Conservation (phyloP, 2,113 vertebrate genomes). For the Istiophorus platypterus region DNA sequence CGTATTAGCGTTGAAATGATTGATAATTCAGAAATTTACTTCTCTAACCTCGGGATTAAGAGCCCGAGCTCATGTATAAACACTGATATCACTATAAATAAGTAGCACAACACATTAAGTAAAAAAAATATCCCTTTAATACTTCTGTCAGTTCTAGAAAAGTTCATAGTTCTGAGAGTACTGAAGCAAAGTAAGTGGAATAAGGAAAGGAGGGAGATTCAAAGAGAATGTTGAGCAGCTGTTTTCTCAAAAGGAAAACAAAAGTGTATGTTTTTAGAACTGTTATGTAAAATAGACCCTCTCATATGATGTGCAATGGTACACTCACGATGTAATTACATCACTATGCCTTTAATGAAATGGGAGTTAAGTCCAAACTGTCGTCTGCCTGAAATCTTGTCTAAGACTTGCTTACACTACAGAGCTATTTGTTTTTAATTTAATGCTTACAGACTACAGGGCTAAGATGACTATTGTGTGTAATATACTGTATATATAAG, state of each 20-base stretch:
- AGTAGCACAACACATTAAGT: background rate
- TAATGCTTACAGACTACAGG: background rate
- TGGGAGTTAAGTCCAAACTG: background rate
- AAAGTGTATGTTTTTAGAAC: slow-evolving; percentile 17
- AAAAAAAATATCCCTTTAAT: background rate
- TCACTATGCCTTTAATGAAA: background rate
- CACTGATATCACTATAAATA: background rate
- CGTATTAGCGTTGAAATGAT: background rate
- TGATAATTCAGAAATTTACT: background rate
- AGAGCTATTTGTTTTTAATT: background rate
- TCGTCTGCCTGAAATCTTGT: too few relatives aligned
- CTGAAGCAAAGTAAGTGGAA: slow-evolving; percentile 22
- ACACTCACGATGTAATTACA: background rate
- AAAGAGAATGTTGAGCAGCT: slow-evolving; percentile 25
- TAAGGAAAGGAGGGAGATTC: slow-evolving; percentile 30
- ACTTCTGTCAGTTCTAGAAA: background rate
- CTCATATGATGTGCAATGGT: slow-evolving; percentile 50
- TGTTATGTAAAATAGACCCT: slow-evolving; percentile 41
- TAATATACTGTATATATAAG: background rate
- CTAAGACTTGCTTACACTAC: too few relatives aligned
- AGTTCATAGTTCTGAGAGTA: slow-evolving; percentile 24
- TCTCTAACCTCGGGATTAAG: background rate
- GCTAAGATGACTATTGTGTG: background rate
- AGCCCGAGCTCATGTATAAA: background rate
- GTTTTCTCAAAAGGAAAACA: slow-evolving; percentile 28